Percentiles rank a stretch among this genome's conserved stretches.
These are phyloP conservation scores for Oxycera nigricornis DNA, from an alignment of 2,888 invertebrate genomes.

Conservation along the genomic window DNA sequence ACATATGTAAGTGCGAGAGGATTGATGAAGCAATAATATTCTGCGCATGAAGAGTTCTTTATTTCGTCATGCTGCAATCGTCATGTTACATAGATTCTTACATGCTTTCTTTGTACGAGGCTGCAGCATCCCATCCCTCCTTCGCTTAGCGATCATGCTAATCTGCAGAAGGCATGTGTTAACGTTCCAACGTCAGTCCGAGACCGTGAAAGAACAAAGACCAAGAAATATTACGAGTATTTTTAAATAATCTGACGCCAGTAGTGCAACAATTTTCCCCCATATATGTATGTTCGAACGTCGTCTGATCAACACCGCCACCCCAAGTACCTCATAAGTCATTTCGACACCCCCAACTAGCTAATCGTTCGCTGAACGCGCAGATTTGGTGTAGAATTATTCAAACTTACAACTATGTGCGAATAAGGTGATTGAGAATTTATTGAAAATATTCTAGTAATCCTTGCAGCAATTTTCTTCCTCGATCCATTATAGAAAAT, in stretches of 20 bases:
- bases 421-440: background rate
- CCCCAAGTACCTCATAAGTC: constrained; percentile 27
- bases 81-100: constrained; percentile 6
- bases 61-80: background rate
- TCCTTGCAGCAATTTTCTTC: too few species aligned
- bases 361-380: background rate
- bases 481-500: background rate
- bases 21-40: constrained; percentile 26
- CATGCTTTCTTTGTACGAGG: too few species aligned
- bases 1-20: constrained; percentile 20
- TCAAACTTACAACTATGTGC: background rate
- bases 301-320: background rate
- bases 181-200: background rate
- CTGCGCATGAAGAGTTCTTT: constrained; percentile 26
- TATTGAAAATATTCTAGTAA: too few species aligned
- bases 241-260: constrained; percentile 20
- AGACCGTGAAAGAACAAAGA: background rate
- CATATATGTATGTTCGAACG: background rate
- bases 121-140: background rate
- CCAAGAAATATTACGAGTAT: background rate
- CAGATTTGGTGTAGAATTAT: too few species aligned
- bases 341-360: constrained; percentile 22
- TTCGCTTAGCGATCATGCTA: too few species aligned
- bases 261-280: background rate
- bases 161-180: background rate